Evolutionary conservation across 2,113 vertebrate species (phyloP).

Genomic region (Ia io): DNA sequence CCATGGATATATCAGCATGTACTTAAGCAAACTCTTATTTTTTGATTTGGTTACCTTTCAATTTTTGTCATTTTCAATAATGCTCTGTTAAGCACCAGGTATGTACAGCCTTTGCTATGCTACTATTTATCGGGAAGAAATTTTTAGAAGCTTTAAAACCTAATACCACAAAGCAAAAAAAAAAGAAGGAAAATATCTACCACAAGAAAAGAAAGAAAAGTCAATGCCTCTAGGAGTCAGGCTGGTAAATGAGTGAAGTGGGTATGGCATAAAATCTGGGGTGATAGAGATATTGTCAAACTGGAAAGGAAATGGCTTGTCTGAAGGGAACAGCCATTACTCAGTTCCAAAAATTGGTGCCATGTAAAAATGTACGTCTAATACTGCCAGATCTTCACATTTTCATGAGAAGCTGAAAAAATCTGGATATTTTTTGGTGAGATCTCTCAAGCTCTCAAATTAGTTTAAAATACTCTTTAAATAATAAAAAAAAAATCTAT

Average conservation of each 20-base stretch:
- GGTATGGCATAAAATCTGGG: background rate
- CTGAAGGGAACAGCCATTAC: constrained; percentile 25
- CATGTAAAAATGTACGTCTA: background rate
- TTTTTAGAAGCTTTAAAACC: constrained; percentile 19
- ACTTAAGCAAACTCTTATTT: background rate
- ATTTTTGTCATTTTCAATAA: constrained; percentile 31
- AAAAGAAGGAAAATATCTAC: background rate
- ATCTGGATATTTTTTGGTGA: background rate
- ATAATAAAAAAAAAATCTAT: background rate
- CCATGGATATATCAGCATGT: background rate
- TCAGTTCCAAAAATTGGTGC: background rate
- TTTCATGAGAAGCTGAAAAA: constrained; percentile 41
- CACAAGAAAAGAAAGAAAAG: background rate
- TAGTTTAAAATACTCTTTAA: constrained; percentile 32
- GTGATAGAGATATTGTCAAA: background rate
- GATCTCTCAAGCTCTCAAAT: constrained; percentile 15
- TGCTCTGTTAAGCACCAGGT: background rate
- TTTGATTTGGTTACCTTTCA: background rate
- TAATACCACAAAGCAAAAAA: background rate
- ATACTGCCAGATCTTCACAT: constrained; percentile 37
- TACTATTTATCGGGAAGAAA: constrained; percentile 5
- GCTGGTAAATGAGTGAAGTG: background rate
- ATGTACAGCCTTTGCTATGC: background rate
- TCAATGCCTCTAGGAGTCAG: background rate
- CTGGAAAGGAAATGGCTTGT: constrained; percentile 28